These are phyloP conservation scores for Zhuqinia jingwanae DNA, from an alignment of 2,888 invertebrate species.

Conservation along the genomic window DNA sequence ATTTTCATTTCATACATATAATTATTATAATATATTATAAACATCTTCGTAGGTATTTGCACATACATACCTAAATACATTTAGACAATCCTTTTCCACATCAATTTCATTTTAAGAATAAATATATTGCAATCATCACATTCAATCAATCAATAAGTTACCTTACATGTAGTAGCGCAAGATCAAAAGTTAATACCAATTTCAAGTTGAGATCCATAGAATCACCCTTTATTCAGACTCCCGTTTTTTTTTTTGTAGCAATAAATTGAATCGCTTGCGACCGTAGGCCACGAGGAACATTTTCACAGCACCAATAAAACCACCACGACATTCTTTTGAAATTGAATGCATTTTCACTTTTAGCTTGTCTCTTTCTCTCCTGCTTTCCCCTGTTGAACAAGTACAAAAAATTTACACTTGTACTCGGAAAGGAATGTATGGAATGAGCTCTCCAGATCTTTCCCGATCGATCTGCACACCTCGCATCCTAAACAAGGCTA, in stretches of 20 bases:
- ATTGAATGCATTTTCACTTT: neutral
- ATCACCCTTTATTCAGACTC: too few species aligned
- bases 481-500: slow-evolving; percentile 50
- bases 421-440: slow-evolving; percentile 52
- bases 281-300: neutral
- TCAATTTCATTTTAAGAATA: too few species aligned
- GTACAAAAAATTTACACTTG: slow-evolving; percentile 58
- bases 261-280: neutral
- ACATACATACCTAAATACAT: too few species aligned
- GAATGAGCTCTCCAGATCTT: slow-evolving; percentile 41
- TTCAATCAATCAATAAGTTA: too few species aligned
- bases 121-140: too few species aligned
- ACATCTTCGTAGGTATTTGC: too few species aligned
- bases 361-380: neutral
- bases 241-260: too few species aligned
- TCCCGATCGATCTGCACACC: slow-evolving; percentile 73
- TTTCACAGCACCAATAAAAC: neutral
- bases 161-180: too few species aligned
- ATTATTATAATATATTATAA: neutral
- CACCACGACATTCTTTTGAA: neutral
- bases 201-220: too few species aligned
- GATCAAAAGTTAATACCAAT: too few species aligned
- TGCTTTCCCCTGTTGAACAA: neutral
- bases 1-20: neutral
- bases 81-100: too few species aligned